Base-by-base conservation (phyloP, 2,797 vertebrate species). In the Anabas testudineus region DNA sequence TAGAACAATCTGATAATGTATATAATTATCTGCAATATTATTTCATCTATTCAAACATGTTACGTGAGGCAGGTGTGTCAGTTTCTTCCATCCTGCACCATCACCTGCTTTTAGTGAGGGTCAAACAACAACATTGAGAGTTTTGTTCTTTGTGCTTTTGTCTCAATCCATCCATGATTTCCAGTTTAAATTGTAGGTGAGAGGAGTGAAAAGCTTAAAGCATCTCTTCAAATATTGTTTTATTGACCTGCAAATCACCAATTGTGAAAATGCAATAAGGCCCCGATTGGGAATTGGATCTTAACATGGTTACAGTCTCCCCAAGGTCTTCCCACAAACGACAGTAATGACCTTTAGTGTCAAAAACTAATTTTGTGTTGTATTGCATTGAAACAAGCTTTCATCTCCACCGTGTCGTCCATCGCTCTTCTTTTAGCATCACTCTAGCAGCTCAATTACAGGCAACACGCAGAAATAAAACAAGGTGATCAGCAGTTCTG, bases 391-490 rank as follows among this genome's bases (percentile, higher is more conserved):
- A 62, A 58, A 74, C 46, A 10, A 48, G 60, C 49, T 47, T 24
- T 43, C 41, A 52, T 56, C 34, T 63, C 56, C 22, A 15, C 46
- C 39, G 52, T 34, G 61, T 67, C 55, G 7, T 61, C 60, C 51
- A 15, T 62, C 58, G 54, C 74, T 65, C 43, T n/a, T 37, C 48
- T 47, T 78, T 58, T 18, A 46, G 34, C 68, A 42, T 71, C 2
- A 21, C 48, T 21, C 18, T 28, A 42, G 55, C 58, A 46, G 52
- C 59, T 61, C 30, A 13, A 41, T 68, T 63, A 57, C 45, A 53
- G 54, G 48, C 54, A 41, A 19, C 65, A 26, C 8, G n/a, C 62
- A 34, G 62, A 41, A 65, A 65, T 49, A 55, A 65, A 73, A 49
- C 32, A 48, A 37, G 41, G 12, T 21, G 55, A 66, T 58, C 66